Evolutionary conservation across 2,113 vertebrate genomes (phyloP), one percentile per base, ranked within the genome.

Genomic region (Etheostoma spectabile): DNA sequence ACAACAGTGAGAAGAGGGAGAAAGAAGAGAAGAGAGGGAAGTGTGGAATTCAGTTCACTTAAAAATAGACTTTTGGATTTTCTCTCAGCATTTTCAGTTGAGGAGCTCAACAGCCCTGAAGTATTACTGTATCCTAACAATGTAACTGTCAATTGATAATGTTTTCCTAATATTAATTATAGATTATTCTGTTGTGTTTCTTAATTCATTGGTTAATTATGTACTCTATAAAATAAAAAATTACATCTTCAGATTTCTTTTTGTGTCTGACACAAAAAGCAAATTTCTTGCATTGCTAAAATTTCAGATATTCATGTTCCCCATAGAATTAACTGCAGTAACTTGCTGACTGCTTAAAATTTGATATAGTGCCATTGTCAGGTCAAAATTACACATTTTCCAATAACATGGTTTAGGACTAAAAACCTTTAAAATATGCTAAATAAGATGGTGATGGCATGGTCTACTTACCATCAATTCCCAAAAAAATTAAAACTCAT

Each of bases 1-100:
- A 91, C 56, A 55, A 69, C 52, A 42, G 71, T 19, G 70, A 88
- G 78, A 4, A 49, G 52, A 63, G 80, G 69, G 75, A 78, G 46
- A 74, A 77, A 74, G 38, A 74, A 75, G 42, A 74, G 63, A 81
- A 81, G 81, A 76, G 67, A 68, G 67, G 67, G 38, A 61, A 61
- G 59, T 83, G 72, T 57, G 67, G 82, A 92, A 91, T 94, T 77
- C 90, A 93, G 88, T 90, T 89, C 88, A 88, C 74, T 87, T 91
- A 92, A 91, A 91, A 93, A 91, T 71, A 93, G 88, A 89, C 64
- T 57, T 45, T 56, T 78, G 57, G 52, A 53, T 81, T 86, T 71
- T 77, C 63, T 85, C 48, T 67, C 61, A 35, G 66, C 65, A 59
- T 66, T 42, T 89, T 55, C 45, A 30, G 53, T 45, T 2, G 42